Base-by-base conservation (phyloP, 2,888 invertebrate genomes). In the Diarsia rubi region DNA sequence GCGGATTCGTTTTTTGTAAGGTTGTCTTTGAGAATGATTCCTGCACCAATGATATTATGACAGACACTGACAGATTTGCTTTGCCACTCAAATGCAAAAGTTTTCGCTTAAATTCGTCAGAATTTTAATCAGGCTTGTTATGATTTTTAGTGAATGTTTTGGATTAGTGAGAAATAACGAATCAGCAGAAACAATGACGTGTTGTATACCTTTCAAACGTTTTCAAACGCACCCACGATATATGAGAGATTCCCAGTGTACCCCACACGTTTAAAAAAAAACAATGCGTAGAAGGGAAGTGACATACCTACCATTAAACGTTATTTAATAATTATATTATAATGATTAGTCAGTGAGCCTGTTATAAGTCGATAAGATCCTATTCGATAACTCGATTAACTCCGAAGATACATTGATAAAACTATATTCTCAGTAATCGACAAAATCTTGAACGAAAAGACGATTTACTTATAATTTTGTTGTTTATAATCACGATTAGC, bases 381-480 rank as follows among this genome's bases (percentile, higher is more conserved):
- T 44, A 63, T 60, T 69, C 16, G 84, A 82, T 82, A 75, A 84
- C 59, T 63, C 57, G 75, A 68, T 82, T 78, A 82, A 71, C 75
- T 82, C 69, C 37, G 67, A 78, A 85, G 80, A 85, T 63, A 82
- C 71, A 78, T 82, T 49, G 87, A 85, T 86, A 81, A 78, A 52
- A 64, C 78, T 82, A 82, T 66, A 71, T 86, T 86, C 87, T 78
- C 45, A 78, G 74, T 77, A 86, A 85, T 85, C 87, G 62, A 73
- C 2, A 60, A 73, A 73, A 78, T 81, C 82, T 72, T 72, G 65
- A 79, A 79, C 74, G 62, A 73, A 85, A 85, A 70, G 64, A 64
- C 82, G 82, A 86, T 86, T 87, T 82, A 85, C 76, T 70, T 69
- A 77, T 82, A 82, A 87, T 75, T 86, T 73, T 67, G 69, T 66